phyloP scores from a whole-genome alignment of 2,113 vertebrate genomes.

The Antechinus stuartii region DNA sequence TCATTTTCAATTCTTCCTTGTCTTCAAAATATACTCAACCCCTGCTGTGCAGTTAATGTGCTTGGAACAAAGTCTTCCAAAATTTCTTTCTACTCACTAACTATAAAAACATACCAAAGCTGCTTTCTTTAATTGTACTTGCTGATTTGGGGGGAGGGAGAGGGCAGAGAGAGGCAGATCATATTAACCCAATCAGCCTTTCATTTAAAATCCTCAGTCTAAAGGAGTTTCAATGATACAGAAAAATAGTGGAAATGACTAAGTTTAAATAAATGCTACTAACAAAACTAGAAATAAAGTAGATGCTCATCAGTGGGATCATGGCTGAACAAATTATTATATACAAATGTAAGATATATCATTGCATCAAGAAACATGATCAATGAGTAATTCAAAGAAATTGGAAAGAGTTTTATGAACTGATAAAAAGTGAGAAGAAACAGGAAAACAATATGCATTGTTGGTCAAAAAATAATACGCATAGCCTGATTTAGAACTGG shows the following conservation, averaged over 20 bases:
- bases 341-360: neutral
- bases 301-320: neutral
- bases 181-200: conserved; percentile 32
- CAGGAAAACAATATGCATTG: neutral
- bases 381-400: neutral
- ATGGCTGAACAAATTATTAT: neutral
- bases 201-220: conserved; percentile 46
- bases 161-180: neutral
- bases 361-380: neutral
- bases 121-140: conserved; percentile 30
- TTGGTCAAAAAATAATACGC: neutral
- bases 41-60: neutral
- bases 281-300: neutral
- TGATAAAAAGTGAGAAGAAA: neutral
- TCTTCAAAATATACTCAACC: conserved; percentile 39
- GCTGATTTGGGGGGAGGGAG: neutral
- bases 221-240: neutral
- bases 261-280: conserved; percentile 32
- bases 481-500: neutral
- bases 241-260: conserved; percentile 9
- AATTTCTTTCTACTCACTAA: conserved; percentile 5
- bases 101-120: neutral
- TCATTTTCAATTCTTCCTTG: conserved; percentile 33
- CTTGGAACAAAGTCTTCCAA: conserved; percentile 25
- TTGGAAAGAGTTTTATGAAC: neutral